Evolutionary conservation across 2,113 vertebrate genomes (phyloP).

Genomic region (Oryzias curvinotus): DNA sequence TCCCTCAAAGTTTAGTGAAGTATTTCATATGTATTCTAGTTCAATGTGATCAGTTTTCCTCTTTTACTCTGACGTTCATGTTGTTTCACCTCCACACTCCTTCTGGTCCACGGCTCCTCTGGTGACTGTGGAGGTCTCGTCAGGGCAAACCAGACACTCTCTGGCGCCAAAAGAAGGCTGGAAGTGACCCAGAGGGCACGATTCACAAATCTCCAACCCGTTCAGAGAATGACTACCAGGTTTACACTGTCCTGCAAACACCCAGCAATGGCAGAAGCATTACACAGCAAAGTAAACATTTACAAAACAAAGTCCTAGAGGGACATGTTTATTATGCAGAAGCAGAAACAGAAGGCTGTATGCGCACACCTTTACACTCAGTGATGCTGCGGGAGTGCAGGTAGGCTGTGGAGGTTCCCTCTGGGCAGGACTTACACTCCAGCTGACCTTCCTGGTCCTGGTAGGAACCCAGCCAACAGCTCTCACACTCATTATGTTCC

Average conservation of each 20-base stretch:
- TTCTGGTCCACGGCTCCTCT: slow-evolving; percentile 85
- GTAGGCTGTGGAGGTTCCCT: slow-evolving; percentile 88
- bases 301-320: neutral
- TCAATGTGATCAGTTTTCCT: too few species aligned
- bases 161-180: slow-evolving; percentile 85
- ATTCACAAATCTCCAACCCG: slow-evolving; percentile 95
- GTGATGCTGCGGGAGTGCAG: slow-evolving; percentile 88
- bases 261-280: neutral
- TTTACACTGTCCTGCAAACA: slow-evolving; percentile 87
- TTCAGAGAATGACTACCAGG: slow-evolving; percentile 91
- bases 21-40: too few species aligned
- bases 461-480: slow-evolving; percentile 91
- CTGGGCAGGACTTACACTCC: slow-evolving; percentile 90
- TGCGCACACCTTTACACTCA: slow-evolving; percentile 88
- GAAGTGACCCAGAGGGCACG: slow-evolving; percentile 89
- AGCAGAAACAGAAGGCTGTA: neutral
- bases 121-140: slow-evolving; percentile 88
- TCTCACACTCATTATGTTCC: slow-evolving; percentile 88
- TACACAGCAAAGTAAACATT: neutral
- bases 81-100: slow-evolving; percentile 89
- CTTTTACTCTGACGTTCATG: too few species aligned
- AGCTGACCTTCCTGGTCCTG: slow-evolving; percentile 93
- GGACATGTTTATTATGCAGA: neutral
- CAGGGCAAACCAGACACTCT: slow-evolving; percentile 84
- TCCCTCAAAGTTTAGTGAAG: too few species aligned